Evolutionary conservation across 2,113 vertebrate genomes (phyloP), one percentile per base, ranked within the genome.

Genomic region (Microtus oregoni): DNA sequence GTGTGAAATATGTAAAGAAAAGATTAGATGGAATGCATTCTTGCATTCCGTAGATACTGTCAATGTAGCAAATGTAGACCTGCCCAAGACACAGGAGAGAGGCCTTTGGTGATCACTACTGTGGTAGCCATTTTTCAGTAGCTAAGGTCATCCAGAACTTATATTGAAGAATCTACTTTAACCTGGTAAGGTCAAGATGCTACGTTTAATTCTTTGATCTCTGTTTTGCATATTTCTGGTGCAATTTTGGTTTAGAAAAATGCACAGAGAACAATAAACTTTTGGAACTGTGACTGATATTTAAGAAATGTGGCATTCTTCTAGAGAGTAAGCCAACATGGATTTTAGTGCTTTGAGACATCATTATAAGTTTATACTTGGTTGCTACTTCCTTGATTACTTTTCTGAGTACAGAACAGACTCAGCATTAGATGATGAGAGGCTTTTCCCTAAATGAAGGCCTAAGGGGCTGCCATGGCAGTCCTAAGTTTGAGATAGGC

Each of bases 161-260:
- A 58, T 30, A 13, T 35, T 87, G 35, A 20, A 30, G 26, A 96
- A 5, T 83, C 19, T 92, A 58, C 81, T 93, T 95, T 88, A 92
- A 70, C 38, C 30, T 75, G 22, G 55, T 78, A 41, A 83, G 35
- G 0, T 3, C 26, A 92, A 73, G 13, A 47, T 44, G 41, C 13
- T 32, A 26, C 30, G 61, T 32, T 79, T 19, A 90, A 61, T 85
- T 89, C 87, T 90, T 52, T 55, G 35, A 78, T 85, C 15, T 83
- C 50, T 94, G 17, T 52, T 85, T 87, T 90, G 14, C 82, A 28
- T 89, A 12, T 61, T 91, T 81, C 14, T 68, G 47, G 55, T 79
- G 20, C 12, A 68, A 26, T 94, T n/a, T 47, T n/a, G 93, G 55
- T 95, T 87, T 14, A 67, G 85, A 68, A 72, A 35, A 63, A 8